Evolutionary conservation across 2,888 invertebrate genomes (phyloP).

Genomic region (Lithophane semibrunnea): DNA sequence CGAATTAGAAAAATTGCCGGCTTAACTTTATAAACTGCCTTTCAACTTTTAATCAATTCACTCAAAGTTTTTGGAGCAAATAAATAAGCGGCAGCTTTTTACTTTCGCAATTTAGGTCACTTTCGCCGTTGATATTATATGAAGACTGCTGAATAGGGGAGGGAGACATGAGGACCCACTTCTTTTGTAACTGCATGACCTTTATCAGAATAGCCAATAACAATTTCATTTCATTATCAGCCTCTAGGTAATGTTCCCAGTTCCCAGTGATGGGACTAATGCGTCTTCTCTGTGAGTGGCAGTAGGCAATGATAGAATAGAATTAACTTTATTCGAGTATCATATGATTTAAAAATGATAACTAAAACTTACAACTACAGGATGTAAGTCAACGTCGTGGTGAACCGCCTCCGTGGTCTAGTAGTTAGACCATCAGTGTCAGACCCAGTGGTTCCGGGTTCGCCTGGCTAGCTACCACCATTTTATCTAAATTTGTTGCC

Average conservation of each 20-base stretch:
- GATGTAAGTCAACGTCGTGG: no score
- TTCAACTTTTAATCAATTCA: constrained; percentile 57
- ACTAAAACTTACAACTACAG: no score
- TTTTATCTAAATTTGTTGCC: no score
- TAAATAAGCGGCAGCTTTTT: constrained; percentile 46
- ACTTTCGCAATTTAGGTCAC: constrained; percentile 15
- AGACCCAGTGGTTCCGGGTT: no score
- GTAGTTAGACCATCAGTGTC: no score
- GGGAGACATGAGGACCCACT: background rate
- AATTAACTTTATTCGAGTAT: no score
- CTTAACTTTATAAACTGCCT: constrained; percentile 35
- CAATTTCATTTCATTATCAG: no score
- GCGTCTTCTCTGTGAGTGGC: background rate
- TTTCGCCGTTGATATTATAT: constrained; percentile 12
- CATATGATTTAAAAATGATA: no score
- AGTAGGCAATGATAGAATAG: background rate
- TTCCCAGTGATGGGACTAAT: background rate
- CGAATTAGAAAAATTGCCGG: constrained; percentile 44
- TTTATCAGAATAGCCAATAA: background rate
- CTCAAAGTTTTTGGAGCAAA: constrained; percentile 48
- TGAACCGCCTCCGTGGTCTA: no score
- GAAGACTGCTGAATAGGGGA: background rate
- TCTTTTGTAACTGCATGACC: background rate
- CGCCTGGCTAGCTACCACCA: no score
- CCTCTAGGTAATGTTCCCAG: background rate